phyloP scores from a whole-genome alignment of 2,888 invertebrate species.

The Adineta ricciae region DNA sequence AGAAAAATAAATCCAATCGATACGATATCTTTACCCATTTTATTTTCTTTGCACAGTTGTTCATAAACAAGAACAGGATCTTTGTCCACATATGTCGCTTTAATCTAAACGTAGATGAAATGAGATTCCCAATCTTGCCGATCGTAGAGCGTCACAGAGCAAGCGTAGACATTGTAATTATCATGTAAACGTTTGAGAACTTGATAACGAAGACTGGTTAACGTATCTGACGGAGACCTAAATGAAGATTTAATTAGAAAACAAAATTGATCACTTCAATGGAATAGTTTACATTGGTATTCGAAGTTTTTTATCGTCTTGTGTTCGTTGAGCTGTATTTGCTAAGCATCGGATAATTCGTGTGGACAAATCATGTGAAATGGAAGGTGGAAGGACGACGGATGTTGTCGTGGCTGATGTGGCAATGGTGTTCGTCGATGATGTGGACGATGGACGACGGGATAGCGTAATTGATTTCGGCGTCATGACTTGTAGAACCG shows the following conservation, averaged over 20 bases:
- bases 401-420: background rate
- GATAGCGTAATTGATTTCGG: background rate
- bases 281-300: background rate
- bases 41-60: background rate
- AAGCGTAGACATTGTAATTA: background rate
- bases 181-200: constrained; percentile 7
- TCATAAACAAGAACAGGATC: background rate
- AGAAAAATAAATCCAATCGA: background rate
- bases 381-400: background rate
- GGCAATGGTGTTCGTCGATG: background rate
- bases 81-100: background rate
- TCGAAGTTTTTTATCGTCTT: constrained; percentile 13
- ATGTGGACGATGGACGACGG: background rate
- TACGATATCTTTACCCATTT: background rate
- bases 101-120: background rate
- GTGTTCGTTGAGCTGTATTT: background rate
- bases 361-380: background rate
- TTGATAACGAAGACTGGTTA: background rate
- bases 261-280: no score
- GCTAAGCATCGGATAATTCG: constrained; percentile 16
- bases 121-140: constrained; percentile 1
- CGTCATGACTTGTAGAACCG: background rate
- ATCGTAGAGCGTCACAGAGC: background rate
- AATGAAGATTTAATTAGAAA: background rate
- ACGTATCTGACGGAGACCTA: background rate